Conservation (phyloP, 2,888 invertebrate genomes). For the Tetanocera ferruginea region DNA sequence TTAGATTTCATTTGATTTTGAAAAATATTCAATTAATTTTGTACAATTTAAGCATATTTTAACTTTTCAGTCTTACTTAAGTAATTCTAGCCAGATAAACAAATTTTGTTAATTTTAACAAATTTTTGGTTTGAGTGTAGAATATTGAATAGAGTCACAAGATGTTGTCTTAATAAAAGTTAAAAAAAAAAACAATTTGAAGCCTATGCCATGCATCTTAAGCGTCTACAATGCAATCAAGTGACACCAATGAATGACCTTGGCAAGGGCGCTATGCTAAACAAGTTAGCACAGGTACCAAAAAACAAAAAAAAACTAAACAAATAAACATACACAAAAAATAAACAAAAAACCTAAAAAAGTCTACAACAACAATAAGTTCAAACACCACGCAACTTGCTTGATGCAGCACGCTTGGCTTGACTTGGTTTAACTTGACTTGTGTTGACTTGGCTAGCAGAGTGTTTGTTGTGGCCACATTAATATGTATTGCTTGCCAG, state of each 20-base stretch:
- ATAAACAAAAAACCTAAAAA: background rate
- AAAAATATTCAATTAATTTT: too few species aligned
- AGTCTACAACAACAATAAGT: background rate
- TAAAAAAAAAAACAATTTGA: background rate
- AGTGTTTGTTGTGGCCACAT: background rate
- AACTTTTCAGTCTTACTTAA: too few species aligned
- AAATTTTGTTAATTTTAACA: too few species aligned
- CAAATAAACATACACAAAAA: background rate
- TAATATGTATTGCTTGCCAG: background rate
- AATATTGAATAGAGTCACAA: too few species aligned
- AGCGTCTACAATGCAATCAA: background rate
- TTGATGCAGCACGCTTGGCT: background rate
- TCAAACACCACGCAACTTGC: background rate
- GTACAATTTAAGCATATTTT: too few species aligned
- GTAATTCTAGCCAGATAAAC: too few species aligned
- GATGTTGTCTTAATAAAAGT: background rate
- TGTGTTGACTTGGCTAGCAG: background rate
- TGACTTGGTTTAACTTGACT: constrained; percentile 15
- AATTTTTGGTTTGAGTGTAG: too few species aligned
- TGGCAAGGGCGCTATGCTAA: constrained; percentile 27
- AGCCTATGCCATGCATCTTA: background rate
- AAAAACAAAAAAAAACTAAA: background rate
- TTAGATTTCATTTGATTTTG: too few species aligned
- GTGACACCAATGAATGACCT: constrained; percentile 12
- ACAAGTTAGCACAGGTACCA: background rate